These are phyloP conservation scores for Monodelphis domestica DNA, from an alignment of 2,797 vertebrate species.

Conservation along the genomic window DNA sequence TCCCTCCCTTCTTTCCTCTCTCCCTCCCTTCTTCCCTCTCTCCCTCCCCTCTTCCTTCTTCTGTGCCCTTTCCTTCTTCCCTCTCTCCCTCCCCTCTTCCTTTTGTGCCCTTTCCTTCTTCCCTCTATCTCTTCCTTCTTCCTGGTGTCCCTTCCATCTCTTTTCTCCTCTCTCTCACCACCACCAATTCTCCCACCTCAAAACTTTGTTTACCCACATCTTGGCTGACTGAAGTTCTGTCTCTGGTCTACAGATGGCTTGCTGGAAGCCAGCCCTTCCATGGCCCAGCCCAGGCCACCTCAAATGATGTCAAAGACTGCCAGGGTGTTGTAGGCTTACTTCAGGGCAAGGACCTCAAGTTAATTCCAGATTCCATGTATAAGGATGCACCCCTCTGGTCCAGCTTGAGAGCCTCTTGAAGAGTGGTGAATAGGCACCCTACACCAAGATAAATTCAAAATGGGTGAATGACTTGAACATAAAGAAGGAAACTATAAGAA, in stretches of 20 bases:
- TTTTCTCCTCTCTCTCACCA: fast-evolving
- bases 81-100: not conserved
- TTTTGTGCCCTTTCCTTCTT: no score
- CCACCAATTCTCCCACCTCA: not conserved
- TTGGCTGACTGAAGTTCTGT: not conserved
- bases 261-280: not conserved
- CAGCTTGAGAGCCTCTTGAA: not conserved
- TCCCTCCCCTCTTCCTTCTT: no score
- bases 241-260: conserved; percentile 1
- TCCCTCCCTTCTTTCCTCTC: no score
- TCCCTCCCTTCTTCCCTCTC: no score
- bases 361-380: not conserved
- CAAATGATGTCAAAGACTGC: not conserved
- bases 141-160: not conserved
- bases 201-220: not conserved
- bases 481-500: no score
- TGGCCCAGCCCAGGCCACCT: not conserved
- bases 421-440: not conserved
- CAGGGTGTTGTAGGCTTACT: not conserved
- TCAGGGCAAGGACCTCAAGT: not conserved
- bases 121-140: not conserved
- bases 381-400: not conserved
- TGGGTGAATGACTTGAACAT: no score
- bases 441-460: no score
- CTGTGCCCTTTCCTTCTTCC: no score